These are phyloP conservation scores for Trichoplusia ni DNA, from an alignment of 1,140 invertebrate species.

Conservation along the genomic window DNA sequence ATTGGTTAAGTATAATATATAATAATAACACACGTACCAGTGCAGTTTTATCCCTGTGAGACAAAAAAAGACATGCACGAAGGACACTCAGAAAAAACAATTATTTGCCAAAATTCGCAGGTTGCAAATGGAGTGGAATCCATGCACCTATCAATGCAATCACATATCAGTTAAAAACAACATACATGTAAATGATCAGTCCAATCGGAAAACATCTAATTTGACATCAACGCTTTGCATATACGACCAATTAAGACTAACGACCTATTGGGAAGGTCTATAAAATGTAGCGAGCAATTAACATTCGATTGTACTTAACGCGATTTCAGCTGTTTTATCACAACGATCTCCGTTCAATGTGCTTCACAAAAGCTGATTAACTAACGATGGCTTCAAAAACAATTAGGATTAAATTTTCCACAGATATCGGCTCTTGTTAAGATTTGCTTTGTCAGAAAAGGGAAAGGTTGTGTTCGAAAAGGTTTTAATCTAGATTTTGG, in stretches of 20 bases:
- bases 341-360: conserved; percentile 21
- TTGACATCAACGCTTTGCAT: conserved; percentile 16
- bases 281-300: conserved; percentile 38
- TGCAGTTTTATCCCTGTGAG: too few species aligned
- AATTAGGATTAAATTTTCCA: conserved; percentile 16
- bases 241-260: conserved; percentile 39
- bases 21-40: too few species aligned
- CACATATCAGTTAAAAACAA: not conserved
- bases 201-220: conserved; percentile 9
- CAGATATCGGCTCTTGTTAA: conserved; percentile 12
- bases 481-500: not conserved
- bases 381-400: conserved; percentile 17
- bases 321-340: conserved; percentile 27
- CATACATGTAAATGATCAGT: not conserved
- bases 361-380: conserved; percentile 16
- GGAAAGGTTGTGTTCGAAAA: not conserved
- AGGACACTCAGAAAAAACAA: too few species aligned
- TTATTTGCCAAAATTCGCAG: too few species aligned
- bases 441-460: conserved; percentile 5
- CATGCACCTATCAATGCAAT: too few species aligned
- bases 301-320: conserved; percentile 39
- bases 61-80: too few species aligned
- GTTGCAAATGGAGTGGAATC: too few species aligned
- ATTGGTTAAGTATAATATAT: too few species aligned
- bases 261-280: conserved; percentile 32